A percentile compares a stretch with the other conserved stretches of the same genome.
These are phyloP conservation scores for Rhinopomastus cyanomelas DNA, from an alignment of 2,113 vertebrate species.

Conservation along the genomic window DNA sequence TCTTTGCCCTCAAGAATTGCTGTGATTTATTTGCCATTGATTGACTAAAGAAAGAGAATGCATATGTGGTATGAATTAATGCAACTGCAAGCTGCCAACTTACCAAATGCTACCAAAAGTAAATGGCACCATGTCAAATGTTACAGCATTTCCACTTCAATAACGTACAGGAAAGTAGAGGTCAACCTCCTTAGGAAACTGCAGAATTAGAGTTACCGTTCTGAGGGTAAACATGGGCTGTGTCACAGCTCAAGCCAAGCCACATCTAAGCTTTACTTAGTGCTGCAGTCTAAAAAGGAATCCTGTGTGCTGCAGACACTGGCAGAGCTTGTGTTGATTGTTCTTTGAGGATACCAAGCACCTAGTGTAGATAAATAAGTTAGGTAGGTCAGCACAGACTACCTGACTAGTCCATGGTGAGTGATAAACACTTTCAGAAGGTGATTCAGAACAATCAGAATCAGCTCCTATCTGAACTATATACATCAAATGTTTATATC, in stretches of 20 bases:
- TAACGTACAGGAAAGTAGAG: neutral
- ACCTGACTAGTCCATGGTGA: neutral
- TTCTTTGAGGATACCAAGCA: neutral
- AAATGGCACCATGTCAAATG: neutral
- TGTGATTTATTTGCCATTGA: neutral
- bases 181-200: neutral
- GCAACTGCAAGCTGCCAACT: neutral
- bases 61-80: neutral
- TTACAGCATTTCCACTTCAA: neutral
- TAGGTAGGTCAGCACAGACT: neutral
- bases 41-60: neutral
- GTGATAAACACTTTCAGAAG: neutral
- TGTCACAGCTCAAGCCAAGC: neutral
- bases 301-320: neutral
- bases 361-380: neutral
- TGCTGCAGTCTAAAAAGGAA: neutral
- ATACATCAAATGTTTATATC: neutral
- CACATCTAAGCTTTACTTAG: neutral
- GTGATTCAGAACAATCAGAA: neutral
- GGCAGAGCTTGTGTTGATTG: neutral
- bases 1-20: neutral
- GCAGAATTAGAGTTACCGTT: neutral
- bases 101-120: neutral
- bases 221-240: neutral
- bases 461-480: neutral